A percentile compares a stretch with the other conserved stretches of the same genome.
These are phyloP conservation scores for Tiliacea citrago DNA, from an alignment of 2,888 invertebrate genomes.

Conservation along the genomic window DNA sequence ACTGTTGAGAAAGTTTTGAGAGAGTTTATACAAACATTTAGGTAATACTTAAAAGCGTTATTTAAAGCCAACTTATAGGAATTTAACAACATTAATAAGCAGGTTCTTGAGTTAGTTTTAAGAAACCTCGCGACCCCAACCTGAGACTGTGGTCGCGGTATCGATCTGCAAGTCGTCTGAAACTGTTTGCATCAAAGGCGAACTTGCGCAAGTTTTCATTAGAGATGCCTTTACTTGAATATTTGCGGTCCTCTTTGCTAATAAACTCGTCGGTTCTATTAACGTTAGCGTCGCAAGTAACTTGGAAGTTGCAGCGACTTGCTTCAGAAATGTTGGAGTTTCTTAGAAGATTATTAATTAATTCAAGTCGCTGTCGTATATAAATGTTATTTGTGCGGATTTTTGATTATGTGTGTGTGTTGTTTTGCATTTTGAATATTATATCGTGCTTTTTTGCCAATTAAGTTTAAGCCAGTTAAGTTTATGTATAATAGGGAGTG, in stretches of 20 bases:
- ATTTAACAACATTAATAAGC: conserved; percentile 11
- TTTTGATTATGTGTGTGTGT: neutral
- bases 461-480: no score
- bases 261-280: conserved; percentile 48
- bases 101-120: conserved; percentile 2
- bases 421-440: neutral
- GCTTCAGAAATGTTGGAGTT: conserved; percentile 7
- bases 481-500: no score
- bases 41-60: neutral
- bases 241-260: conserved; percentile 42
- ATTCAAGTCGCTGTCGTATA: conserved; percentile 11
- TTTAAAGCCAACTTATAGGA: conserved; percentile 6
- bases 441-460: neutral
- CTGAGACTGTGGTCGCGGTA: conserved; percentile 14
- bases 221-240: conserved; percentile 22
- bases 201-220: conserved; percentile 40
- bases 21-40: neutral
- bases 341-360: conserved; percentile 13
- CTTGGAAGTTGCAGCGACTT: conserved; percentile 15
- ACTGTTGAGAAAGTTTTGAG: neutral
- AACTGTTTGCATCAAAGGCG: conserved; percentile 50
- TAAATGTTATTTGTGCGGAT: neutral
- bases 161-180: conserved; percentile 19
- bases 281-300: conserved; percentile 6
- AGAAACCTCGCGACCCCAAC: conserved; percentile 17